A percentile compares a stretch with the other conserved stretches of the same genome.
Conservation (phyloP, 2,797 vertebrate genomes). For the Tinamus major region DNA sequence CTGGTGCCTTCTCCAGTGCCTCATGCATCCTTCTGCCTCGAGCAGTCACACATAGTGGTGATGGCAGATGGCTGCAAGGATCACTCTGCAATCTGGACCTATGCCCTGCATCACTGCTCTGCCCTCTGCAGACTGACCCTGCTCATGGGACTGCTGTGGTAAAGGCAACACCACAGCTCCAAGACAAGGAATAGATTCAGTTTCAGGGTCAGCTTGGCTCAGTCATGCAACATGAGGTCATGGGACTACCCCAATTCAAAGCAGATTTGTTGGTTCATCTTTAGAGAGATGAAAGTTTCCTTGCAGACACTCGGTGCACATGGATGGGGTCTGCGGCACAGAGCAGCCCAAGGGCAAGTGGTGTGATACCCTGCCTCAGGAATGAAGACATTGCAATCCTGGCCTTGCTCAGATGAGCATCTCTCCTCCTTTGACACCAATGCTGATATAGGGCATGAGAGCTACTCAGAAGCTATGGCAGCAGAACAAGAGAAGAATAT, state of each 20-base stretch:
- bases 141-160: not conserved
- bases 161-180: not conserved
- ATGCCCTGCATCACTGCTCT: not conserved
- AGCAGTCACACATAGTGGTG: rapidly evolving
- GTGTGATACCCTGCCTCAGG: not conserved
- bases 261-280: not conserved
- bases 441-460: not conserved
- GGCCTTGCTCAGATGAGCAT: not conserved
- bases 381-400: not conserved
- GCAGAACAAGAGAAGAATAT: not conserved
- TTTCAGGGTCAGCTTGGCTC: not conserved
- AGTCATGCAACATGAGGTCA: not conserved
- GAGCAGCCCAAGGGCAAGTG: not conserved
- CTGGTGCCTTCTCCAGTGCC: not conserved
- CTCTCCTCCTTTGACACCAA: not conserved
- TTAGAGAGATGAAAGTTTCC: not conserved
- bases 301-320: rapidly evolving
- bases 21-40: not conserved
- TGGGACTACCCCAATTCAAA: not conserved
- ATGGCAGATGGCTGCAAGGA: not conserved
- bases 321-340: not conserved
- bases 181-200: not conserved
- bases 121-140: not conserved
- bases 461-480: not conserved
- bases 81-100: not conserved